A percentile compares a stretch with the other conserved stretches of the same genome.
These are phyloP conservation scores for Hoplostethus atlanticus DNA, from an alignment of 2,797 vertebrate genomes.

Conservation along the genomic window DNA sequence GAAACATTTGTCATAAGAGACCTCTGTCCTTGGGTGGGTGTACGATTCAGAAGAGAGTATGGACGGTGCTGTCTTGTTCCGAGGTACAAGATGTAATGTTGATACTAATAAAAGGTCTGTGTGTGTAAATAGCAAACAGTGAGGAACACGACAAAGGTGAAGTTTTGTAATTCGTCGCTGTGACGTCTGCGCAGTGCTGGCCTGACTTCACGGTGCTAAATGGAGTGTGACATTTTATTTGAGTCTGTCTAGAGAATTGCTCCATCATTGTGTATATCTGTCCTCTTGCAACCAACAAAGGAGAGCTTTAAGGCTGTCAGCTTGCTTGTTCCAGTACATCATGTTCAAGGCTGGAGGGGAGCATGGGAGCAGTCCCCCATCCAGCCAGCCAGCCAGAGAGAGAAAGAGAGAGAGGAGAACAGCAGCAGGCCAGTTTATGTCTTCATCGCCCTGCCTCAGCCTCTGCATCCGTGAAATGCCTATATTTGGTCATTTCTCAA, in stretches of 20 bases:
- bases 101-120: background rate
- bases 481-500: conserved; percentile 88
- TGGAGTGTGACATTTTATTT: conserved; percentile 3
- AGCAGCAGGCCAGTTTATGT: conserved; percentile 72
- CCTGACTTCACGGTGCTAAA: conserved; percentile 2
- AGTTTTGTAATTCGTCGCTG: background rate
- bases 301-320: conserved; percentile 1
- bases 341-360: conserved; percentile 23
- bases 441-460: conserved; percentile 63
- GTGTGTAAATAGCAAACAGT: background rate
- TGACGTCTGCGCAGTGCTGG: background rate
- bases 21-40: background rate
- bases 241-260: background rate
- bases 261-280: background rate
- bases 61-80: background rate
- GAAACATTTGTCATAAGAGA: background rate
- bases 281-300: conserved; percentile 6
- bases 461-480: conserved; percentile 81
- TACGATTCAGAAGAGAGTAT: background rate
- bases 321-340: conserved; percentile 14
- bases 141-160: background rate
- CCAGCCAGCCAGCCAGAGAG: conserved; percentile 32
- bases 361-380: conserved; percentile 1
- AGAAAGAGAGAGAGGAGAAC: conserved; percentile 46
- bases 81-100: background rate